Evolutionary conservation across 2,888 invertebrate genomes (phyloP).

Genomic region (Conomelus anceps): DNA sequence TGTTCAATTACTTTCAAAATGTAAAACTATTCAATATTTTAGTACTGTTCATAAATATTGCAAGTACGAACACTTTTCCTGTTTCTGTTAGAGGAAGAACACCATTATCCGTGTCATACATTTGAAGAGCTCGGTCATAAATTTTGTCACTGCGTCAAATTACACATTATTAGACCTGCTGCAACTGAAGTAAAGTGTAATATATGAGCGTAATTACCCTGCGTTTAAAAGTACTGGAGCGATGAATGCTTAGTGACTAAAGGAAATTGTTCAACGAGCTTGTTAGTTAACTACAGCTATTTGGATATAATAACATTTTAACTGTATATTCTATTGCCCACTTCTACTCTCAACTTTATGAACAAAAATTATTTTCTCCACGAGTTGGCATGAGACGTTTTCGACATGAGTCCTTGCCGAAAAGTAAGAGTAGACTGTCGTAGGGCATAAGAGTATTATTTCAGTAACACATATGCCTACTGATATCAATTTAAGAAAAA

Average conservation of each 20-base stretch:
- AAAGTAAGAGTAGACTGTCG: no score
- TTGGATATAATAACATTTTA: not conserved
- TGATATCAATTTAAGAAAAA: no score
- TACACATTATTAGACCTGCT: not conserved
- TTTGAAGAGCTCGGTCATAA: not conserved
- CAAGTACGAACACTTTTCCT: not conserved
- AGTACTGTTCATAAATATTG: not conserved
- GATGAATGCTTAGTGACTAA: not conserved
- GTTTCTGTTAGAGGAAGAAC: not conserved
- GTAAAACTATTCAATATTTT: not conserved
- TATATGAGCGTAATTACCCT: not conserved
- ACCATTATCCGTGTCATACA: not conserved
- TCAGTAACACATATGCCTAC: no score
- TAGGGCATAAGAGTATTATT: no score
- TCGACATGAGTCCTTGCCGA: not conserved
- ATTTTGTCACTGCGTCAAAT: not conserved
- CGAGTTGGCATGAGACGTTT: not conserved
- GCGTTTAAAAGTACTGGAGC: not conserved
- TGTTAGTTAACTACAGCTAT: not conserved
- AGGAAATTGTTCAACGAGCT: not conserved
- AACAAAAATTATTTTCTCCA: not conserved
- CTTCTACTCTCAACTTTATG: not conserved
- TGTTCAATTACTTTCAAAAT: not conserved
- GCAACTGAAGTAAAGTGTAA: not conserved
- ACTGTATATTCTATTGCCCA: not conserved